A percentile compares a stretch with the other conserved stretches of the same genome.
Evolutionary conservation across 1,140 invertebrate genomes (phyloP).

Genomic region (Idris sp.): DNA sequence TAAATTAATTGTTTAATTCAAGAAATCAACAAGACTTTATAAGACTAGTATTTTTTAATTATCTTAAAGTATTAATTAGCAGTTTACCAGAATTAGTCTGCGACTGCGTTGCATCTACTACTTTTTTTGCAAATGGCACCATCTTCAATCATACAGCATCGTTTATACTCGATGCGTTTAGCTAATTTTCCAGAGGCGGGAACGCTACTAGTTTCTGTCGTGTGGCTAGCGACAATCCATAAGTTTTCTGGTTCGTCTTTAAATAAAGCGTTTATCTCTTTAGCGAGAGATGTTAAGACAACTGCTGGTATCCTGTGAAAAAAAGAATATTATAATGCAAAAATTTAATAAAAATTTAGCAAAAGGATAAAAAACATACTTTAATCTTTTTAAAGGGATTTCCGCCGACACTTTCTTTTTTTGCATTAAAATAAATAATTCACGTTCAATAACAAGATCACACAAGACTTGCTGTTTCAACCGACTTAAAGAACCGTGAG

Average conservation of each 20-base stretch:
- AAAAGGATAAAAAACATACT: constrained; percentile 3
- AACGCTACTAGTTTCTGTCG: constrained; percentile 20
- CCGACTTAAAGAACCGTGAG: constrained; percentile 8
- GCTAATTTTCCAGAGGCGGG: constrained; percentile 13
- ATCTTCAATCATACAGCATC: constrained; percentile 13
- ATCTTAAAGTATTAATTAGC: too few species aligned
- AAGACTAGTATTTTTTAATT: too few species aligned
- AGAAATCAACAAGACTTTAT: too few species aligned
- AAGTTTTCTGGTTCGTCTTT: constrained; percentile 19
- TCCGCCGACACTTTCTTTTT: constrained; percentile 17
- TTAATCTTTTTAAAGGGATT: constrained; percentile 14
- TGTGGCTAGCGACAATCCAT: constrained; percentile 22
- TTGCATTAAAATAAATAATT: constrained; percentile 17
- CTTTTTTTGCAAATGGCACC: constrained; percentile 15
- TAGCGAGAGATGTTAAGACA: constrained; percentile 17
- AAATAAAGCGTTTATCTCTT: constrained; percentile 12
- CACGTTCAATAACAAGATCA: constrained; percentile 17
- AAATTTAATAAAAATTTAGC: not conserved
- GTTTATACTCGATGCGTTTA: constrained; percentile 14
- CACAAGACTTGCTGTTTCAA: constrained; percentile 14
- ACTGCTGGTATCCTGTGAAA: constrained; percentile 14
- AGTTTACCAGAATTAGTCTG: not conserved
- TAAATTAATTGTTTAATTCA: too few species aligned
- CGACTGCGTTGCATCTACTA: not conserved
- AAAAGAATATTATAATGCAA: not conserved